A percentile compares a stretch with the other conserved stretches of the same genome.
Evolutionary conservation across 2,888 invertebrate genomes (phyloP).

Genomic region (Brachypalpus laphriformis): DNA sequence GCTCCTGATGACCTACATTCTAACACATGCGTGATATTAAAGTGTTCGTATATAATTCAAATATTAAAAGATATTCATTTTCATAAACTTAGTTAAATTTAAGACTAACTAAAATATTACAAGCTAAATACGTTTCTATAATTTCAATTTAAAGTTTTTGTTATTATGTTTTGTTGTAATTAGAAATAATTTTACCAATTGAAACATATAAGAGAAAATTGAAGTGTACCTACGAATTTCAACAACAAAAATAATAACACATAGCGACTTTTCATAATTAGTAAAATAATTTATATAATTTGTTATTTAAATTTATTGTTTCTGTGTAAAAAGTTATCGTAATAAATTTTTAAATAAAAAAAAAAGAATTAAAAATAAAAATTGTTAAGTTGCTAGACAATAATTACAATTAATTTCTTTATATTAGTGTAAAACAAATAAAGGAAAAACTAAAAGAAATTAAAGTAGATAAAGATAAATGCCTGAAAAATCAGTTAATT

Average conservation of each 20-base stretch:
- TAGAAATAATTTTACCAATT: conserved; percentile 20
- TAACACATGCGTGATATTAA: conserved; percentile 82
- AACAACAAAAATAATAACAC: conserved; percentile 4
- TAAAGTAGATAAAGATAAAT: conserved; percentile 10
- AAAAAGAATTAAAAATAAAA: conserved; percentile 46
- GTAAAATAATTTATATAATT: conserved; percentile 9
- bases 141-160: conserved; percentile 13
- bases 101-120: conserved; percentile 60
- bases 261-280: conserved; percentile 13
- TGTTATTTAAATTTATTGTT: conserved; percentile 12
- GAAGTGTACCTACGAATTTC: conserved; percentile 74
- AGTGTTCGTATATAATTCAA: conserved; percentile 60
- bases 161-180: conserved; percentile 11
- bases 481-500: conserved; percentile 37
- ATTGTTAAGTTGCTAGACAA: conserved; percentile 75
- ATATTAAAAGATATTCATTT: conserved; percentile 30
- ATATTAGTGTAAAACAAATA: conserved; percentile 35
- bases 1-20: conserved; percentile 78
- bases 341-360: conserved; percentile 29
- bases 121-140: conserved; percentile 30
- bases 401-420: conserved; percentile 75
- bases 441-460: not conserved
- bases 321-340: conserved; percentile 46
- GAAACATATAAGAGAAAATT: conserved; percentile 19
- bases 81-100: conserved; percentile 62